Evolutionary conservation across 2,113 vertebrate genomes (phyloP).

Genomic region (Oryzias javanicus): DNA sequence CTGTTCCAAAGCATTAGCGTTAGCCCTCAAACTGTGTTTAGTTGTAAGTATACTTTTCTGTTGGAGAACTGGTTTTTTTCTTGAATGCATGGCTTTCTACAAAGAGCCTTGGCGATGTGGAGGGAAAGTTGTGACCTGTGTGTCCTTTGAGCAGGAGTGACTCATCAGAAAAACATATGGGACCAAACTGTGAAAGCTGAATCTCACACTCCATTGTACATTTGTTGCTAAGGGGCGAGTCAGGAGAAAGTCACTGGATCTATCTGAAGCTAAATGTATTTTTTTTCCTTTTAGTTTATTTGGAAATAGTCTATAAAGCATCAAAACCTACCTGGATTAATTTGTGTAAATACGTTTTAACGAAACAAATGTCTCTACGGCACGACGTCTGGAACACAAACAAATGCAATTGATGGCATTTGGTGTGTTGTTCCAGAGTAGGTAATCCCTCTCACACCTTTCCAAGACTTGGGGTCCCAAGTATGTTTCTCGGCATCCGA

Average conservation of each 20-base stretch:
- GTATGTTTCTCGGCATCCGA: not conserved
- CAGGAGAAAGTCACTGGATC: not conserved
- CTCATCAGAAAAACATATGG: conserved; percentile 21
- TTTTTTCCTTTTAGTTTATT: not conserved
- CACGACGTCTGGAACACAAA: not conserved
- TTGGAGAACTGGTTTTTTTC: too few species aligned
- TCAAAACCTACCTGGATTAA: too few species aligned
- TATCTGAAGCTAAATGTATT: not conserved
- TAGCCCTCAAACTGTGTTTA: not conserved
- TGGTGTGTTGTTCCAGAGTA: not conserved
- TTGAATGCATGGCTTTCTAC: not conserved
- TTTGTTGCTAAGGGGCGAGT: conserved; percentile 3
- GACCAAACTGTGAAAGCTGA: conserved; percentile 7
- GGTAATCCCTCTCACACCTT: not conserved
- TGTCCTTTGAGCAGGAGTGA: conserved; percentile 6
- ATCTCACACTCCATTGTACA: conserved; percentile 2
- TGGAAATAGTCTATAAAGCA: not conserved
- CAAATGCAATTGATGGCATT: not conserved
- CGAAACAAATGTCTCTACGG: not conserved
- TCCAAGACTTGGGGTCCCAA: too few species aligned
- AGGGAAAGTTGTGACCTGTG: not conserved
- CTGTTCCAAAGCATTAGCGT: not conserved
- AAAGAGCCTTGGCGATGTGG: not conserved
- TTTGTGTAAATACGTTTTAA: not conserved
- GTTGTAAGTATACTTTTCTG: not conserved